These are phyloP conservation scores for Hypomesus transpacificus DNA, from an alignment of 2,113 vertebrate species.

Conservation along the genomic window DNA sequence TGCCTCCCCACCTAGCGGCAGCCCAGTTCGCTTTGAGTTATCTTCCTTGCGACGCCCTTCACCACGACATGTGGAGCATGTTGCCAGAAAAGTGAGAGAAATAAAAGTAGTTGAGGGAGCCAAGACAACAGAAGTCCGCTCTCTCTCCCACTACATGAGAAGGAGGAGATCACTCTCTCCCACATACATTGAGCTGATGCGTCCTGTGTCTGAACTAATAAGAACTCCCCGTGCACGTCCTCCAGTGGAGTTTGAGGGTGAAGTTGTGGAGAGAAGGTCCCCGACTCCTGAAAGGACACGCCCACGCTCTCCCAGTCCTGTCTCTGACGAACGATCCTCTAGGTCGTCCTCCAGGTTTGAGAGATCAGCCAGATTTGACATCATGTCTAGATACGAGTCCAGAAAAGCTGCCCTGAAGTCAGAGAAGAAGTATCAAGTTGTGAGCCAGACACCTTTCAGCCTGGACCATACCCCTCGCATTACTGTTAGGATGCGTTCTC, in stretches of 20 bases:
- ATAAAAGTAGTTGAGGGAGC: constrained; percentile 76
- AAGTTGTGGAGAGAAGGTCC: constrained; percentile 81
- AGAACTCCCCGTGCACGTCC: constrained; percentile 66
- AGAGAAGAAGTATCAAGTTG: constrained; percentile 90
- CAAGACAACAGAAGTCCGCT: constrained; percentile 75
- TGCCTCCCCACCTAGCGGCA: constrained; percentile 88
- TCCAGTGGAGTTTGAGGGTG: constrained; percentile 65
- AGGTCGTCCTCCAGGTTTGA: constrained; percentile 94
- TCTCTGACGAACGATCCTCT: constrained; percentile 84
- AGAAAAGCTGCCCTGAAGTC: constrained; percentile 96
- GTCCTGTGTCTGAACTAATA: constrained; percentile 92
- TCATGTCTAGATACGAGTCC: constrained; percentile 96
- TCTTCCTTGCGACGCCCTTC: constrained; percentile 73
- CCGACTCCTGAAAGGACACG: constrained; percentile 97
- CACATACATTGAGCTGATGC: constrained; percentile 96
- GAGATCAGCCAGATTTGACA: constrained; percentile 95
- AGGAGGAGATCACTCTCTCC: constrained; percentile 93
- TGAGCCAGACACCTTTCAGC: constrained; percentile 94
- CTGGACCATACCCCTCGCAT: constrained; percentile 91
- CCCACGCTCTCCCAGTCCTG: constrained; percentile 95
- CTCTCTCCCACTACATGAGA: constrained; percentile 82
- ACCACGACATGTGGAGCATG: constrained; percentile 59
- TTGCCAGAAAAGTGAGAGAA: constrained; percentile 73
- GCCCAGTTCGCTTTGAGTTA: constrained; percentile 83
- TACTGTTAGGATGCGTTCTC: constrained; percentile 95